Evolutionary conservation across 2,113 vertebrate genomes (phyloP).

Genomic region (Cololabis saira): DNA sequence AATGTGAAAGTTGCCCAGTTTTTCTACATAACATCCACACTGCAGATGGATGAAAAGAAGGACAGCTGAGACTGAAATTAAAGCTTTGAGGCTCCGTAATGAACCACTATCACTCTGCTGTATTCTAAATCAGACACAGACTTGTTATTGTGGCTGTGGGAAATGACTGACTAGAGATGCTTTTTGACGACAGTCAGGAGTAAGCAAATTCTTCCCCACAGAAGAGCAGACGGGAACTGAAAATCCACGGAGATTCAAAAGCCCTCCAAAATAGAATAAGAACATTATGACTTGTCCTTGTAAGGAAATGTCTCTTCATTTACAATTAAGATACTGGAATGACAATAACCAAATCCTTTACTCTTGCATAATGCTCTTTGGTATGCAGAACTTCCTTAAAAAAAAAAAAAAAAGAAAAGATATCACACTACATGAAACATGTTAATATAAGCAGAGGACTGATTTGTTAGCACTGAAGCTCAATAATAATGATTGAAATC

Average conservation of each 20-base stretch:
- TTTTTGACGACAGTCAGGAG: conserved; percentile 31
- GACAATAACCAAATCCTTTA: conserved; percentile 44
- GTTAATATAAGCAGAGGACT: no score
- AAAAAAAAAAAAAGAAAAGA: conserved; percentile 4
- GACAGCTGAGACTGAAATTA: conserved; percentile 4
- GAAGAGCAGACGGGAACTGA: conserved; percentile 17
- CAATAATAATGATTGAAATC: no score
- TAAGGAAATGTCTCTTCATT: conserved; percentile 44
- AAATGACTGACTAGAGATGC: conserved; percentile 54
- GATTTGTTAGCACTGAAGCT: no score
- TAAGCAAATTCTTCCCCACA: conserved; percentile 32
- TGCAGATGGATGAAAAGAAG: conserved; percentile 4
- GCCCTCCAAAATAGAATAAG: conserved; percentile 20
- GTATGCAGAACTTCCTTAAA: neutral
- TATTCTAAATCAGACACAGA: conserved; percentile 52
- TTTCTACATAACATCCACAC: neutral
- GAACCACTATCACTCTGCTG: conserved; percentile 32
- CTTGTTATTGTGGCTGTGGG: conserved; percentile 58
- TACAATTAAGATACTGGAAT: conserved; percentile 9
- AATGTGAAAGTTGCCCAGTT: conserved; percentile 10
- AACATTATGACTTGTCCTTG: conserved; percentile 53
- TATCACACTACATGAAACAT: neutral
- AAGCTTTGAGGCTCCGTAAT: conserved; percentile 42
- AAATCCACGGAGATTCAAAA: conserved; percentile 25
- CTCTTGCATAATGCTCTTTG: conserved; percentile 19